phyloP scores from a whole-genome alignment of 2,888 invertebrate species.

The Nemotelus nigrinus region DNA sequence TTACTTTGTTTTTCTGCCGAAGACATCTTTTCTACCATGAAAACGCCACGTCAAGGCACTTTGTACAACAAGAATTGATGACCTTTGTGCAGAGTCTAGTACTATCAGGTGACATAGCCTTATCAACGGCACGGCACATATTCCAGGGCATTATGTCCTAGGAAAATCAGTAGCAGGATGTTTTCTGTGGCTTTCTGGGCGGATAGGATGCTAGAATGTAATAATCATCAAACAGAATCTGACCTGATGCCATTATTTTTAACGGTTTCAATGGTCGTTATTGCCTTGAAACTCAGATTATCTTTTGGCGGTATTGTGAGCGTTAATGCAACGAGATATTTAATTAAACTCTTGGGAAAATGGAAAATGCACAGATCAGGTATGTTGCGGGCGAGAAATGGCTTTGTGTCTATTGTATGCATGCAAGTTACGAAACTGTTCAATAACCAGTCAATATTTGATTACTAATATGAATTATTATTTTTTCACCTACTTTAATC shows the following conservation, averaged over 20 bases:
- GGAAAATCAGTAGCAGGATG: background rate
- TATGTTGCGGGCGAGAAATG: too few relatives aligned
- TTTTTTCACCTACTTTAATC: too few relatives aligned
- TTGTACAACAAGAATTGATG: constrained; percentile 1
- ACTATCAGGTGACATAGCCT: background rate
- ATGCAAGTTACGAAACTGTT: too few relatives aligned
- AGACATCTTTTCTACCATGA: background rate
- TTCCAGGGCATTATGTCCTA: background rate
- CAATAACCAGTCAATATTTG: too few relatives aligned
- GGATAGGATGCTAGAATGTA: background rate
- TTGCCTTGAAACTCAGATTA: background rate
- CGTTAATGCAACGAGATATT: too few relatives aligned
- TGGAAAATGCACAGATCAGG: too few relatives aligned
- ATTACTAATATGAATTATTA: too few relatives aligned
- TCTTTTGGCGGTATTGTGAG: too few relatives aligned
- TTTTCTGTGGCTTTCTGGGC: background rate
- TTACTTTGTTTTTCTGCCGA: constrained; percentile 36
- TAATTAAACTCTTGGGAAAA: too few relatives aligned
- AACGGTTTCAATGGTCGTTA: background rate
- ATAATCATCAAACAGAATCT: background rate
- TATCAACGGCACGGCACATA: background rate
- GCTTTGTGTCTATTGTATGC: too few relatives aligned
- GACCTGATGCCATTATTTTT: constrained; percentile 1
- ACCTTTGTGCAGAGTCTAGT: background rate
- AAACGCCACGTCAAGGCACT: background rate